These are phyloP conservation scores for Oreochromis niloticus DNA, from an alignment of 2,113 vertebrate species.

Conservation along the genomic window DNA sequence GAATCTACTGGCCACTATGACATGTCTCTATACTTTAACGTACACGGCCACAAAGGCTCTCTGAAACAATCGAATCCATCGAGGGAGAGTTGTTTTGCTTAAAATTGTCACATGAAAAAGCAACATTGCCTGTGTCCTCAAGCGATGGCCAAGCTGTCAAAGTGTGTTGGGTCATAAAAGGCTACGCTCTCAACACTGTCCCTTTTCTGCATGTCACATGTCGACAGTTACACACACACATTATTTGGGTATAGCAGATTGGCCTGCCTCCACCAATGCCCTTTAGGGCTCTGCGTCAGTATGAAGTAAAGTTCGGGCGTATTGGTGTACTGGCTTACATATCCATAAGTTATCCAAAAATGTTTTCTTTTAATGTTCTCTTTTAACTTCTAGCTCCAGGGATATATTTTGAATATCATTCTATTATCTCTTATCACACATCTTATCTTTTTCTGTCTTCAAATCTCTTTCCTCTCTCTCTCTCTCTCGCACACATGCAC, in stretches of 20 bases:
- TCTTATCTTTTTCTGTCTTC: conserved; percentile 58
- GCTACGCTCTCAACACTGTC: conserved; percentile 71
- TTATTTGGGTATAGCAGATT: conserved; percentile 51
- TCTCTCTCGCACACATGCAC: background rate
- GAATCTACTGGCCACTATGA: conserved; percentile 47
- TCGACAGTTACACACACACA: conserved; percentile 50
- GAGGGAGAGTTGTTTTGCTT: conserved; percentile 50
- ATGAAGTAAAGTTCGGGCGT: conserved; percentile 46
- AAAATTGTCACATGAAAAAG: conserved; percentile 68
- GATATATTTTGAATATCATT: conserved; percentile 58
- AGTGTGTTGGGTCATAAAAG: conserved; percentile 74
- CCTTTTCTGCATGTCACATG: conserved; percentile 73
- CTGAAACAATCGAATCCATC: conserved; percentile 53
- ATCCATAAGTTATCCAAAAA: conserved; percentile 61
- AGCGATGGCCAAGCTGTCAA: conserved; percentile 74
- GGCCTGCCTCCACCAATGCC: conserved; percentile 38
- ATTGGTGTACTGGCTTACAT: conserved; percentile 49
- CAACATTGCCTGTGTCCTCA: conserved; percentile 61
- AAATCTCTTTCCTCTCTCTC: conserved; percentile 47
- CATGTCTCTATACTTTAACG: conserved; percentile 39
- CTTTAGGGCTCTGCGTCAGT: conserved; percentile 21
- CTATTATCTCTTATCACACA: conserved; percentile 63
- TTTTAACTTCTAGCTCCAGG: conserved; percentile 55
- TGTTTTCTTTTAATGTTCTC: conserved; percentile 60
- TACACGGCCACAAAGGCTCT: conserved; percentile 39